Evolutionary conservation across 2,888 invertebrate genomes (phyloP), one percentile per base, ranked within the genome.

Genomic region (Drosophila planitibia): DNA sequence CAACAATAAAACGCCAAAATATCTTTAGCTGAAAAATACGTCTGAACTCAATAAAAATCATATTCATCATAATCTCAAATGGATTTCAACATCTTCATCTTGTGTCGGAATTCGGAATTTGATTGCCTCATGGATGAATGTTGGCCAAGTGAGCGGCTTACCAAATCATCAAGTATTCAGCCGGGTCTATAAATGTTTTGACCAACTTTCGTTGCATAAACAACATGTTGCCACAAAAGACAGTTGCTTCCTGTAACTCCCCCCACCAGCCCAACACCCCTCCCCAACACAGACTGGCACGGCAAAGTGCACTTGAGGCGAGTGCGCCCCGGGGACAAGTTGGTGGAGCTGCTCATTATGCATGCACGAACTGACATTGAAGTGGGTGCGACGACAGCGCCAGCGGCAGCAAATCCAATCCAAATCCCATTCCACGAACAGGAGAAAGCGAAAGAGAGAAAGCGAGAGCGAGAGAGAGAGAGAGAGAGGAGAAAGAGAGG

Each of bases 351-450:
- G 69, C 87, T 89, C 89, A 85, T 85, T 85, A 85, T 87, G 85
- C 89, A 85, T 85, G 89, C 85, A 85, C 80, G 85, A 73, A 87
- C 85, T 85, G 85, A 84, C 85, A 85, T 82, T 85, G 85, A 85
- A 85, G 85, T 85, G 85, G 89, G 70, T 79, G 84, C 86, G 79
- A 70, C 70, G 62, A 64, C 79, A 67, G 59, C 59, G 68, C 60
- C 79, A 67, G 59, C 59, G 68, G 57, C 68, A 65, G 35, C 35
- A 54, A 25, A 25, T 55, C 68, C 63, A 59, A 33, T 64, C 9
- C 33, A 51, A 28, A n/a, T 35, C 28, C 30, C 37, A 25, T 37
- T 47, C 12, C 22, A 55, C 49, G 7, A 30, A 9, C 58, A 49
- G 22, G 33, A 32, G 22, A 9, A 53, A 61, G 25, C 4, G 25